Conservation (phyloP, 2,888 invertebrate genomes). For the Epistrophella euchroma region DNA sequence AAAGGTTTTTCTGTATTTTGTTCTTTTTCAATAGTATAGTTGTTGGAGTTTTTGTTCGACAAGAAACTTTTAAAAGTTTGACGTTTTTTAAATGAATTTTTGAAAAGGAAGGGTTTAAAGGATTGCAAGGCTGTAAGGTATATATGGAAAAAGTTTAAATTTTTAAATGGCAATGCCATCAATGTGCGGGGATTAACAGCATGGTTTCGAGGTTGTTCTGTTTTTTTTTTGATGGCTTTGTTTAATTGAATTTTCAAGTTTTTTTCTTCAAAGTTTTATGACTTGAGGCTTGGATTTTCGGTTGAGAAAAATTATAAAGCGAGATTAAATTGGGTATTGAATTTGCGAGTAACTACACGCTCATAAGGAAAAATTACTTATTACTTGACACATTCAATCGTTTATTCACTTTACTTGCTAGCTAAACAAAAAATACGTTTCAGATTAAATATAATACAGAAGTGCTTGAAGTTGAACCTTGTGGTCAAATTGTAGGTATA, state of each 20-base stretch:
- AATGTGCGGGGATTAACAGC: conserved; percentile 23
- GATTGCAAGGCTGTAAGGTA: not conserved
- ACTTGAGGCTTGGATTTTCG: conserved; percentile 44
- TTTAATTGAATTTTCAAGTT: conserved; percentile 68
- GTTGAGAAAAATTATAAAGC: not conserved
- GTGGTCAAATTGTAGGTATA: too few species aligned
- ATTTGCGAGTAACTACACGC: not conserved
- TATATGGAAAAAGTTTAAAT: conserved; percentile 7
- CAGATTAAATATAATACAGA: too few species aligned
- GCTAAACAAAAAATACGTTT: too few species aligned
- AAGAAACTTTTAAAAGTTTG: conserved; percentile 8
- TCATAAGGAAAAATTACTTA: too few species aligned
- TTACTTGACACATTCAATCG: too few species aligned
- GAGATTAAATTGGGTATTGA: not conserved
- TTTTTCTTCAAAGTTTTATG: conserved; percentile 35
- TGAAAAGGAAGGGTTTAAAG: conserved; percentile 4
- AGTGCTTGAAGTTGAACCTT: too few species aligned
- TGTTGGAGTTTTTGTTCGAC: not conserved
- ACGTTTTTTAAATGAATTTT: conserved; percentile 1
- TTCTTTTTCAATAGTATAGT: not conserved
- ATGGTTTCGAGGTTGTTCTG: not conserved
- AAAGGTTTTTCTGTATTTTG: not conserved
- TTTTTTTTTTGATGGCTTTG: conserved; percentile 33
- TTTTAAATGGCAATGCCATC: conserved; percentile 32
- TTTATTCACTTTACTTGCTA: too few species aligned